Base-by-base conservation (phyloP, 2,888 invertebrate species). In the Sinodicranocentrus sp. region DNA sequence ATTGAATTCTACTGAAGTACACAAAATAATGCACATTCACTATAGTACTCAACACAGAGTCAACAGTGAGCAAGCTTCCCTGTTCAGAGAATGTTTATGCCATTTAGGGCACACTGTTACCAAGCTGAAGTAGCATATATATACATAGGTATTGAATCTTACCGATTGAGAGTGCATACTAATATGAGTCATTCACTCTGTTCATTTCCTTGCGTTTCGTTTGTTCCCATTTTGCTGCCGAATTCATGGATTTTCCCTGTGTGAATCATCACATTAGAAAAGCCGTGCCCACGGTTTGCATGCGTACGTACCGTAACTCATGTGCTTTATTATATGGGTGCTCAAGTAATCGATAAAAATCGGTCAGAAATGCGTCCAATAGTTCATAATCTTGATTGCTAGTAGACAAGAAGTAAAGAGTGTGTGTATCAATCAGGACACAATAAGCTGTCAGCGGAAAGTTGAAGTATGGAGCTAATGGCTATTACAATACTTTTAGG, bases 371-470 rank as follows among this genome's bases (percentile, higher is more conserved):
- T 57, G 25, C 23, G 57, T 57, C 25, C 57, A 57, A 57, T 57
- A 57, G n/a, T n/a, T n/a, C n/a, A n/a, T n/a, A n/a, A 44, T 57
- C 57, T 25, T 57, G 57, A 57, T 57, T 57, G 10, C 57, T 25
- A n/a, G 23, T 25, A 25, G 57, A 57, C 33, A 33, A 33, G 33
- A 33, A 33, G 33, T 3, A 33, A 33, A 33, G 33, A 6, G 33
- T 33, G 33, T 33, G 33, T 33, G 33, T 33, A 33, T n/a, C n/a
- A n/a, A n/a, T n/a, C n/a, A n/a, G n/a, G n/a, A n/a, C n/a, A n/a
- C n/a, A n/a, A n/a, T n/a, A n/a, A n/a, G n/a, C n/a, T n/a, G n/a
- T n/a, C n/a, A n/a, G n/a, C n/a, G n/a, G n/a, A n/a, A n/a, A n/a
- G n/a, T n/a, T n/a, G n/a, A n/a, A n/a, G n/a, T n/a, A n/a, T n/a